Evolutionary conservation across 2,888 invertebrate genomes (phyloP), one percentile per base, ranked within the genome.

Genomic region (Crematogaster levior): DNA sequence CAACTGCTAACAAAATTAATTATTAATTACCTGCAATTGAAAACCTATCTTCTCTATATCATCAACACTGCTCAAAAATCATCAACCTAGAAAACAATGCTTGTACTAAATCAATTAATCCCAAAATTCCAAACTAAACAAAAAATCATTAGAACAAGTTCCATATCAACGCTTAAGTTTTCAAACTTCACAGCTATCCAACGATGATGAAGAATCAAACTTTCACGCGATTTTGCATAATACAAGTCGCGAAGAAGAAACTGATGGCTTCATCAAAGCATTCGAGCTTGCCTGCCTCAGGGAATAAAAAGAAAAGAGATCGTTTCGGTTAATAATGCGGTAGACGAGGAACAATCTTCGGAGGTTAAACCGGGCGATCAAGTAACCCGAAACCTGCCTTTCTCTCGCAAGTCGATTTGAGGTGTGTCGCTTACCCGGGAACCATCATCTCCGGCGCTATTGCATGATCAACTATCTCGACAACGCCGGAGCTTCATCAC

Each of bases 201-300:
- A 12, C 24, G 5, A 43, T 1, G n/a, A n/a, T 34, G 10, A 61
- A 48, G 24, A 7, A 18, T 40, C 24, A 34, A 74, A 48, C 18
- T 73, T 61, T 1, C 37, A 24, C 15, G 46, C n/a, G 46, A 34
- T 61, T 43, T 60, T 10, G 27, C 27, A 2, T 12, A n/a, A 1
- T 27, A 21, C 24, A 34, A 24, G 3, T 34, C 34, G 30, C 30
- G 21, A 9, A 7, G 18, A 7, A 60, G 9, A 10, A 24, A 7
- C 15, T 63, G 51, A 75, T 27, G 37, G 27, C 51, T 53, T 65
- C 51, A 65, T 75, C 37, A 63, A 27, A 9, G n/a, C 63, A 9
- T 24, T 24, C 73, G n/a, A 24, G 12, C n/a, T 24, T 15, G 63
- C 51, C n/a, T 68, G 12, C 51, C 48, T 74, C 37, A 3, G 21